phyloP scores from a whole-genome alignment of 2,888 invertebrate genomes.

The Dione vanillae region DNA sequence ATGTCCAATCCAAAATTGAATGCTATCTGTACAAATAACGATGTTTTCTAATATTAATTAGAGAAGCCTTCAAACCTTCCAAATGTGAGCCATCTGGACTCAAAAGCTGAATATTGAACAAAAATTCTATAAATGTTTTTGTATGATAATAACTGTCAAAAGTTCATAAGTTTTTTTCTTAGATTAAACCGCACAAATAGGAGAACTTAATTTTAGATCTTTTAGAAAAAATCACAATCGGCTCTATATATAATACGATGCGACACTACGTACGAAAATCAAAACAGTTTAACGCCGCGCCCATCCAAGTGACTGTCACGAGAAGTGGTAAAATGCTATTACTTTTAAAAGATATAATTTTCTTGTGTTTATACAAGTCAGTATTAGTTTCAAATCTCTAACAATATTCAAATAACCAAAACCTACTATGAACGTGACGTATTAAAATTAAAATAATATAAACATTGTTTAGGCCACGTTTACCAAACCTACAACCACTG shows the following conservation, averaged over 20 bases:
- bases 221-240: slow-evolving; percentile 13
- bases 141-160: too few species aligned
- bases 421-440: neutral
- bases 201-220: slow-evolving; percentile 7
- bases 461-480: neutral
- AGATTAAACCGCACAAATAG: slow-evolving; percentile 3
- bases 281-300: neutral
- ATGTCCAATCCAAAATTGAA: neutral
- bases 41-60: slow-evolving; percentile 1
- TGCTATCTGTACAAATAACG: neutral
- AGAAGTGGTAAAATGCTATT: neutral
- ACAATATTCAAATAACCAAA: too few species aligned
- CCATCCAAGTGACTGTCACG: neutral
- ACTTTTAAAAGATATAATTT: neutral
- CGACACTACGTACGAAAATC: slow-evolving; percentile 6
- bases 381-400: too few species aligned
- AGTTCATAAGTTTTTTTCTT: too few species aligned
- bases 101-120: neutral
- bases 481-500: neutral
- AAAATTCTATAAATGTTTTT: neutral
- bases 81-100: neutral
- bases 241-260: neutral
- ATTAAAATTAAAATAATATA: slow-evolving; percentile 4
- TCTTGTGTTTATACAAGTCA: too few species aligned
- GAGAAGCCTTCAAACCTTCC: slow-evolving; percentile 12